These are phyloP conservation scores for Zosterops hypoxanthus DNA, from an alignment of 2,113 vertebrate genomes.

Conservation along the genomic window DNA sequence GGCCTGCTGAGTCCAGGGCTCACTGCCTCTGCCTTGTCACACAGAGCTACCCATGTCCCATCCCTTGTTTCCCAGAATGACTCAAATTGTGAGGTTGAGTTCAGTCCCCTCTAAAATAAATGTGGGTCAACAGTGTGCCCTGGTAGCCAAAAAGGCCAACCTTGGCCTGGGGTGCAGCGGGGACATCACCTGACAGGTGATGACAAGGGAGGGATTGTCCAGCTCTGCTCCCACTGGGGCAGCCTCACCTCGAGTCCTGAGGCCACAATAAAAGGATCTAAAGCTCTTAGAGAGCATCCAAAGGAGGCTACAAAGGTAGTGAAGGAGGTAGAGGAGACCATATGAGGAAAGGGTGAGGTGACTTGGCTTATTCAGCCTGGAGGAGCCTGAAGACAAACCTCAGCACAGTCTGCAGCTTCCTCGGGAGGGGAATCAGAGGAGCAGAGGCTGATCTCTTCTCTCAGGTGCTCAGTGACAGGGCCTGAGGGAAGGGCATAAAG, in stretches of 20 bases:
- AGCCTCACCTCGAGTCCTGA: neutral
- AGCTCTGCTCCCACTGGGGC: neutral
- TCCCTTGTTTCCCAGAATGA: neutral
- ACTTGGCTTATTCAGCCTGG: neutral
- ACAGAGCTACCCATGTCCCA: neutral
- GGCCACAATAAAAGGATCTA: neutral
- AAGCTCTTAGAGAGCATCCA: neutral
- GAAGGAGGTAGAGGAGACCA: neutral
- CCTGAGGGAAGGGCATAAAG: neutral
- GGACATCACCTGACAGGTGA: neutral
- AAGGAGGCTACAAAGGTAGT: neutral
- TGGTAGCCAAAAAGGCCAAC: neutral
- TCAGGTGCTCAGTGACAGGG: neutral
- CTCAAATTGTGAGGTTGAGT: neutral
- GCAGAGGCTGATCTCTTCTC: neutral
- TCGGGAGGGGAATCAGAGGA: fast-evolving
- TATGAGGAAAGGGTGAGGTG: neutral
- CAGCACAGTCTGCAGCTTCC: neutral
- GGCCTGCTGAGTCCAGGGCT: neutral
- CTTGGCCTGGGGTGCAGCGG: neutral
- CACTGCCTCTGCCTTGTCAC: fast-evolving
- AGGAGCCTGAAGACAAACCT: neutral
- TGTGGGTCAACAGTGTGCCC: neutral
- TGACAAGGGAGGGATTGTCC: neutral
- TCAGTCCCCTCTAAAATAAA: neutral